phyloP scores from a whole-genome alignment of 2,113 vertebrate genomes.

The Phrynosoma platyrhinos region DNA sequence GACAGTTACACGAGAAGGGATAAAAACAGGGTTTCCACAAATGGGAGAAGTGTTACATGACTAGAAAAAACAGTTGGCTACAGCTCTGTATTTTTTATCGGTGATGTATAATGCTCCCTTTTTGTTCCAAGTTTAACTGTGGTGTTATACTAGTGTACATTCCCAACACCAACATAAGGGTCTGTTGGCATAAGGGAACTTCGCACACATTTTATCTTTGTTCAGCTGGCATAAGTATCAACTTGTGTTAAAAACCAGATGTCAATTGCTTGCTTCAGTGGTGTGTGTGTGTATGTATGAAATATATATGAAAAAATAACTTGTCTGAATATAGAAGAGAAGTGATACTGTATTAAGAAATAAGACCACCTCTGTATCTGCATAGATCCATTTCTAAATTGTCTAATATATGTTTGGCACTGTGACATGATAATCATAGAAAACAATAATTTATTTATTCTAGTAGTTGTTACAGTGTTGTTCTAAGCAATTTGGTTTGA shows the following conservation, averaged over 20 bases:
- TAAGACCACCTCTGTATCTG: rapidly evolving
- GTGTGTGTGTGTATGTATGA: no score
- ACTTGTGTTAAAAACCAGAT: neutral
- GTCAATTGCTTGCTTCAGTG: neutral
- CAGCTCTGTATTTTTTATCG: no score
- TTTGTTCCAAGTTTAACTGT: neutral
- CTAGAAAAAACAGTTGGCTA: no score
- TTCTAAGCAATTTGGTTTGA: slow-evolving; percentile 26
- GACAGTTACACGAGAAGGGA: no score
- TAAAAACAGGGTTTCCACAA: no score
- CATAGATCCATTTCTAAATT: slow-evolving; percentile 4
- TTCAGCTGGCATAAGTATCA: neutral
- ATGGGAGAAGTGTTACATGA: no score
- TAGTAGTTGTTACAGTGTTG: slow-evolving; percentile 14
- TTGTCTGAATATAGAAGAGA: rapidly evolving
- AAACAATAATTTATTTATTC: neutral
- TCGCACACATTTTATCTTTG: neutral
- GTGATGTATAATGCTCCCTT: no score
- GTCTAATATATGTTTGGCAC: slow-evolving; percentile 13
- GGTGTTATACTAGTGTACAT: neutral
- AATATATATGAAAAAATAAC: neutral
- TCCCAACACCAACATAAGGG: neutral
- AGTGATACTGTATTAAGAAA: neutral
- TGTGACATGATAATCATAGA: neutral
- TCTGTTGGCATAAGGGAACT: neutral